Base-by-base conservation (phyloP, 2,888 invertebrate genomes). In the Chymomyza procnemis region DNA sequence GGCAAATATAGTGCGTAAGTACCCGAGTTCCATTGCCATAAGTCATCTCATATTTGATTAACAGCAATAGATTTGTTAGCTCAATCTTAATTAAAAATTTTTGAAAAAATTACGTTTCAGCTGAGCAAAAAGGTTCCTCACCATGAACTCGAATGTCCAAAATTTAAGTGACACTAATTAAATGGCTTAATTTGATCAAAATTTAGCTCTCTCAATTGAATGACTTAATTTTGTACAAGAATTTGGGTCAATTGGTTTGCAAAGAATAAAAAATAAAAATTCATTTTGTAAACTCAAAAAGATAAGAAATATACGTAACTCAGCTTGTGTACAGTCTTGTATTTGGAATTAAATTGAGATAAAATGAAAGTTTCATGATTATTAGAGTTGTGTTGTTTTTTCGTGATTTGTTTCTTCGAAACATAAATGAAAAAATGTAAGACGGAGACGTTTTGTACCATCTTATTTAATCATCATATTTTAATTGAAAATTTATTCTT, bases 201-300 rank as follows among this genome's bases (percentile, higher is more conserved):
- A 12, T 41, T 41, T 41, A 12, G 34, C 12, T 41, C 34, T 41
- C 34, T 21, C 60, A 84, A 84, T 81, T 81, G 70, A 70, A 48
- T 85, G 74, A 78, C 81, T 86, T 76, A 64, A 86, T 81, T 74
- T 50, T 19, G n/a, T 22, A 3, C 21, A 9, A 60, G 66, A 66
- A 83, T 77, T 73, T 61, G 54, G 64, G 50, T 59, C 63, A 74
- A 61, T 61, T 68, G 34, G 34, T 41, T 41, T 41, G 34, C 34
- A 41, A 41, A 41, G 34, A 41, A 41, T 41, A 41, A 41, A 2
- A 5, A 41, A 41, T 12, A 5, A 41, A 41, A 41, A 41, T 41
- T 2, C 3, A 41, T 12, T 41, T 12, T 41, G 34, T 12, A 41
- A 41, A 41, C n/a, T n/a, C 12, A 9, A 41, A 41, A 12, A 41